phyloP scores from a whole-genome alignment of 2,888 invertebrate genomes.

The Clunio marinus region DNA sequence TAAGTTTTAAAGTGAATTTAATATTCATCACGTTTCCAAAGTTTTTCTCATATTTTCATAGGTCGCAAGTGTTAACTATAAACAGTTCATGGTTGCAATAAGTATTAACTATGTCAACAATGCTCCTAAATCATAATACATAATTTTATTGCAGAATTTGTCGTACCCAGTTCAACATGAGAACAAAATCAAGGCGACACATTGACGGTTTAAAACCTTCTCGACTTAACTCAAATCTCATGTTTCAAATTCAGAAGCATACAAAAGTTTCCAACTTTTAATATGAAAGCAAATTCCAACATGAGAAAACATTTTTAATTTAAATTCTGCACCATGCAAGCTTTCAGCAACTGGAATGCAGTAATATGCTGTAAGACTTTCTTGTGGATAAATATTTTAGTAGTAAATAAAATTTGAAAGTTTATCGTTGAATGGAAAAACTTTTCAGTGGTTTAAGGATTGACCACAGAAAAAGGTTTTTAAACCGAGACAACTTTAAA shows the following conservation, averaged over 20 bases:
- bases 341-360: background rate
- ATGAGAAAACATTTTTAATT: slow-evolving; percentile 4
- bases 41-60: too few relatives aligned
- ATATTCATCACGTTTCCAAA: too few relatives aligned
- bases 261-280: background rate
- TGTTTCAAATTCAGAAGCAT: background rate
- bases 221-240: background rate
- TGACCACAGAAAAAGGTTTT: background rate
- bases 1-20: too few relatives aligned
- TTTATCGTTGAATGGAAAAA: background rate
- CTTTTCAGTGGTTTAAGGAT: background rate
- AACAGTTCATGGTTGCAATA: too few relatives aligned
- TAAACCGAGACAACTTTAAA: background rate
- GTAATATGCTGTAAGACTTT: background rate
- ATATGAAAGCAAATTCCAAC: background rate
- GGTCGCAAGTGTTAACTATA: too few relatives aligned
- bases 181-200: too few relatives aligned
- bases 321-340: slow-evolving; percentile 3
- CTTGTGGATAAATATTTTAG: slow-evolving; percentile 4
- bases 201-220: background rate
- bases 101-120: background rate
- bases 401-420: background rate
- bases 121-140: background rate
- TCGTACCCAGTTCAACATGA: too few relatives aligned
- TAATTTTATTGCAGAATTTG: background rate